Conservation (phyloP, 2,888 invertebrate genomes). For the Cerastoderma edule region DNA sequence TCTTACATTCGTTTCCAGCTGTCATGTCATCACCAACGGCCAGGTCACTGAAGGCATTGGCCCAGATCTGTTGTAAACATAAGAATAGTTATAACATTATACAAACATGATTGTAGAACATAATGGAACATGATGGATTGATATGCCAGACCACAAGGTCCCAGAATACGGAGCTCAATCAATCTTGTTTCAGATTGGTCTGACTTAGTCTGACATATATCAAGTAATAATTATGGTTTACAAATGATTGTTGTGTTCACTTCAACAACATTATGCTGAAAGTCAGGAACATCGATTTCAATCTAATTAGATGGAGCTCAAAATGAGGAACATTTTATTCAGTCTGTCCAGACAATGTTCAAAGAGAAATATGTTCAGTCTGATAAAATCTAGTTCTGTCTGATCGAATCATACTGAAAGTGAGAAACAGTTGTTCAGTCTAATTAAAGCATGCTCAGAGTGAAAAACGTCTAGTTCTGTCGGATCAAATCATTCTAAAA, state of each 20-base stretch:
- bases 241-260: background rate
- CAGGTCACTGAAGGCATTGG: background rate
- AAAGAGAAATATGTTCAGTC: background rate
- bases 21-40: slow-evolving; percentile 1
- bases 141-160: too few relatives aligned
- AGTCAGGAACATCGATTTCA: background rate
- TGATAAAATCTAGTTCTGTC: too few relatives aligned
- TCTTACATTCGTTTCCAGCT: slow-evolving; percentile 20
- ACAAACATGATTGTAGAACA: too few relatives aligned
- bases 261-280: background rate
- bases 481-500: too few relatives aligned
- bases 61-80: too few relatives aligned
- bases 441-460: too few relatives aligned
- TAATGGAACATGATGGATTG: too few relatives aligned
- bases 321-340: background rate
- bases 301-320: background rate
- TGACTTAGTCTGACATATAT: slow-evolving; percentile 26
- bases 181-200: slow-evolving; percentile 6
- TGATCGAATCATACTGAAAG: too few relatives aligned
- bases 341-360: background rate
- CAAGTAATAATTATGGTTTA: background rate
- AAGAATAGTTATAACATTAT: too few relatives aligned
- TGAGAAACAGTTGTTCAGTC: too few relatives aligned
- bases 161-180: too few relatives aligned
- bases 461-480: too few relatives aligned